Evolutionary conservation across 37 sponge, comb jelly and placozoan species (phyloP).

Genomic region (Ephydatia muelleri): DNA sequence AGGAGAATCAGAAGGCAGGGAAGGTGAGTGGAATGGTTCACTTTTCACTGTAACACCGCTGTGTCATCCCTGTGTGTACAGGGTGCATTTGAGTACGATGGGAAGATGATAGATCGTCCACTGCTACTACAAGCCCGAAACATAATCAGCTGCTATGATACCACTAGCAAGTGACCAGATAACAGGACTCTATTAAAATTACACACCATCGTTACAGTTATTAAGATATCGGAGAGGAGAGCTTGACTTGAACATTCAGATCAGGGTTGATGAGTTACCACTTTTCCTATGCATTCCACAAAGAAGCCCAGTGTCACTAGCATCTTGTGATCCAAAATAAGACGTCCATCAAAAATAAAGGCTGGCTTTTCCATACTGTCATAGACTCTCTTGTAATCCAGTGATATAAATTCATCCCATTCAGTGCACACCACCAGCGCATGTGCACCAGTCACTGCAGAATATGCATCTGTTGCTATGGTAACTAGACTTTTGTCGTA

Average conservation of each 20-base stretch:
- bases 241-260: background rate
- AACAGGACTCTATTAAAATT: background rate
- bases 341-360: constrained; percentile 88
- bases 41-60: too few relatives aligned
- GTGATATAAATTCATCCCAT: constrained; percentile 90
- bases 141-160: constrained; percentile 61
- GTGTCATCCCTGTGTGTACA: constrained; percentile 7
- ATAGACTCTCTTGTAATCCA: constrained; percentile 82
- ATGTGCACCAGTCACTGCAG: constrained; percentile 80
- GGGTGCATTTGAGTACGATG: constrained; percentile 90
- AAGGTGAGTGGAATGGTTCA: too few relatives aligned
- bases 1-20: constrained; percentile 81
- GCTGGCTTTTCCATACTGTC: constrained; percentile 88
- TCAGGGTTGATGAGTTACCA: background rate
- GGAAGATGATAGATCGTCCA: constrained; percentile 88
- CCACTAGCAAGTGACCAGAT: background rate
- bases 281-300: constrained; percentile 87
- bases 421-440: constrained; percentile 92
- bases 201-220: background rate
- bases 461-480: constrained; percentile 78
- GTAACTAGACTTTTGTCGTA: constrained; percentile 67
- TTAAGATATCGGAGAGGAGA: background rate
- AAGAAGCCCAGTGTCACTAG: constrained; percentile 83
- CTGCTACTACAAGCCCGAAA: constrained; percentile 90
- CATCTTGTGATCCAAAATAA: constrained; percentile 79